These are phyloP conservation scores for Phthorimaea operculella DNA, from an alignment of 1,140 invertebrate species.

Conservation along the genomic window DNA sequence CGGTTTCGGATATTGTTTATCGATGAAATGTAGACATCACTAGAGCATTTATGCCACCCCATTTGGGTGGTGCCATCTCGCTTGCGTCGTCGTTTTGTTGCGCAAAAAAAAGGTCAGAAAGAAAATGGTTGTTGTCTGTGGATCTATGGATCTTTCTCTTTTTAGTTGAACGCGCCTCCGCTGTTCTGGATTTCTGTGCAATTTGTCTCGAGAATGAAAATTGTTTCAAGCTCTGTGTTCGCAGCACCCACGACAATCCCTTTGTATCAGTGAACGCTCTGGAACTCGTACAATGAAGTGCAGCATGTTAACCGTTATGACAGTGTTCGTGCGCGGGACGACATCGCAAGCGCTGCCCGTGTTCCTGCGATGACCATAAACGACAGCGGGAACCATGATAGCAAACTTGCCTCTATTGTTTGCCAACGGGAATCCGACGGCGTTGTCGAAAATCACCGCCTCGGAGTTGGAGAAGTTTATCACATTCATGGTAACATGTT, in stretches of 20 bases:
- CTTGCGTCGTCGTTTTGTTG: constrained; percentile 5
- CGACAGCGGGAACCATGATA: constrained; percentile 64
- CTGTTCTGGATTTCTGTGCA: neutral
- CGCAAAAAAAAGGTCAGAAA: constrained; percentile 13
- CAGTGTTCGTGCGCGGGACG: constrained; percentile 23
- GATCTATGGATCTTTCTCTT: constrained; percentile 54
- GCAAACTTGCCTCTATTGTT: constrained; percentile 77
- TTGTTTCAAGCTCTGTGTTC: no score
- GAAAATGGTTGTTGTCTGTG: constrained; percentile 22
- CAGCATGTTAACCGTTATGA: constrained; percentile 39
- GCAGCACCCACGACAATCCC: neutral
- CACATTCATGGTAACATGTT: constrained; percentile 80
- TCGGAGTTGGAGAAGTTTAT: constrained; percentile 75
- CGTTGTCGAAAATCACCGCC: constrained; percentile 72
- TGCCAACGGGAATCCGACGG: constrained; percentile 75
- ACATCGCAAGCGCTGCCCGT: constrained; percentile 53
- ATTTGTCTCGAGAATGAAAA: neutral
- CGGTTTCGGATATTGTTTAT: no score
- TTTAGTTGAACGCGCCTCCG: constrained; percentile 27
- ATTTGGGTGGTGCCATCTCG: constrained; percentile 4
- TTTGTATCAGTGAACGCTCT: neutral
- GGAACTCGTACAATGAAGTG: constrained; percentile 28
- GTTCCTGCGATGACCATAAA: constrained; percentile 55
- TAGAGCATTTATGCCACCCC: no score
- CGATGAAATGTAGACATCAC: neutral